Base-by-base conservation (phyloP, 2,113 vertebrate species). In the Cathartes aura region DNA sequence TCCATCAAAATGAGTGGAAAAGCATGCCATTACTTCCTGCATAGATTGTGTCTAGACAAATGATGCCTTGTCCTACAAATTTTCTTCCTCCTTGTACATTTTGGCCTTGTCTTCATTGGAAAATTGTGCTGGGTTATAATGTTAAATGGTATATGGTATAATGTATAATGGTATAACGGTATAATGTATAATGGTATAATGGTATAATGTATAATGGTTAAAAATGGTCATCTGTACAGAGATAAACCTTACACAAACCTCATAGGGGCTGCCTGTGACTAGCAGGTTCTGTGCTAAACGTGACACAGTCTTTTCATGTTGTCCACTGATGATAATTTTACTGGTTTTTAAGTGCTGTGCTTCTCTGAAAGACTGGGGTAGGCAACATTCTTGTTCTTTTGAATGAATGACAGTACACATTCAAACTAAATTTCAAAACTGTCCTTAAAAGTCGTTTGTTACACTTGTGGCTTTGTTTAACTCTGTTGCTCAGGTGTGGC, bases 221-320 rank as follows among this genome's bases (percentile, higher is more conserved):
- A n/a, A n/a, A n/a, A n/a, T n/a, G n/a, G n/a, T n/a, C 3, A 1
- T 52, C 34, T 70, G 34, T 2, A 2, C 1, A 14, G 18, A 78
- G 29, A 30, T 36, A 38, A 89, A 81, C 17, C 4, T 43, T 67
- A 6, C 15, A 11, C 42, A 66, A 30, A 55, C 38, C 47, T 78
- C 42, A 9, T 5, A 79, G 42, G 12, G 23, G 18, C 17, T 73
- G 45, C 29, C 36, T 50, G 40, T 40, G 42, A 47, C 11, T 7
- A 48, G 17, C 42, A 59, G n/a, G 32, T 82, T 59, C 29, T 79
- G 38, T 71, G 40, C 70, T 67, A 42, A 68, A 56, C 5, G 1
- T 47, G 30, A 34, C 29, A 29, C 5, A 34, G 20, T 18, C 14
- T 68, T 40, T 36, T 10, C 5, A 4, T 34, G 10, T 30, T 88